A percentile compares a stretch with the other conserved stretches of the same genome.
phyloP scores from a whole-genome alignment of 92 coral and sea anemone genomes.

The Virgularia gustaviana region DNA sequence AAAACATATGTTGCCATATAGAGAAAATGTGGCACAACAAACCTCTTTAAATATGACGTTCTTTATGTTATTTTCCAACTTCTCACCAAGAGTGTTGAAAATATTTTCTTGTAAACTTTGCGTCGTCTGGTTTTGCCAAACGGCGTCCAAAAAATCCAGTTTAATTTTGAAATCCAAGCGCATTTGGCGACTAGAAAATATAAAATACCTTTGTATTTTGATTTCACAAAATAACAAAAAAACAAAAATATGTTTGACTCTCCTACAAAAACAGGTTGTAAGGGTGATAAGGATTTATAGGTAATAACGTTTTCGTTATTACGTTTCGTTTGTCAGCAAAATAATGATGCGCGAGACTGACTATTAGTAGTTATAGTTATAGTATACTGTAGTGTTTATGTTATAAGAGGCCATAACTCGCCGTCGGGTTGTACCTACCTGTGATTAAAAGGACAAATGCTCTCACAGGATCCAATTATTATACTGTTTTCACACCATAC shows the following conservation, averaged over 20 bases:
- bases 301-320: no score
- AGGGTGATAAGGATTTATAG: no score
- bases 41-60: slow-evolving; percentile 12
- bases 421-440: no score
- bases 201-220: not conserved
- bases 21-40: not conserved
- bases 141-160: not conserved
- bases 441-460: slow-evolving; percentile 23
- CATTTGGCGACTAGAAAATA: slow-evolving; percentile 19
- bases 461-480: slow-evolving; percentile 18
- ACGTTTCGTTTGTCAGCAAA: no score
- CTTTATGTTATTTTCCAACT: slow-evolving; percentile 21
- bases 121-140: no score
- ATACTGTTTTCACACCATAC: slow-evolving; percentile 16
- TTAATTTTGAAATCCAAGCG: not conserved
- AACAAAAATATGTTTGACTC: not conserved
- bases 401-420: no score
- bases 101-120: slow-evolving; percentile 18
- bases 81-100: slow-evolving; percentile 24
- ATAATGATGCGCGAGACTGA: no score
- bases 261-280: no score
- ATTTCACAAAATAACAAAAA: not conserved
- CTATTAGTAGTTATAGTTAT: no score
- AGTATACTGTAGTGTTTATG: no score
- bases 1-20: not conserved